Conservation (phyloP, 2,888 invertebrate species). For the Myopa tessellatipennis region DNA sequence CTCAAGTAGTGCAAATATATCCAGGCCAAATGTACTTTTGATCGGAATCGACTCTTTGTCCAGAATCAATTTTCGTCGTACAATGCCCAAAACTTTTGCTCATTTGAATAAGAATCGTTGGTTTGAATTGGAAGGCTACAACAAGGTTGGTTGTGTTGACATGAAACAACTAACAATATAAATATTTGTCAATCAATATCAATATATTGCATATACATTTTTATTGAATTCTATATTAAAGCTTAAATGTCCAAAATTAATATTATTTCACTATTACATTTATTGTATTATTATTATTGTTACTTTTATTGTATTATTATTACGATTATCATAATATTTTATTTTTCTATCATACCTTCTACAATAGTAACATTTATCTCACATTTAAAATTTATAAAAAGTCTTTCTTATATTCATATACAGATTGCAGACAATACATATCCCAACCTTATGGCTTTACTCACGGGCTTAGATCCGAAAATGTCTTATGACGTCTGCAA, state of each 20-base stretch:
- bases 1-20: constrained; percentile 35
- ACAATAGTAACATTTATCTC: not conserved
- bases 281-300: too few species aligned
- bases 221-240: too few species aligned
- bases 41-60: constrained; percentile 89
- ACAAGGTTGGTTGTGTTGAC: constrained; percentile 68
- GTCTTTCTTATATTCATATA: constrained; percentile 13
- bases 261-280: too few species aligned
- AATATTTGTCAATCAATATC: too few species aligned
- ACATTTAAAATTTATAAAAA: not conserved
- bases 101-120: constrained; percentile 76
- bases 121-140: constrained; percentile 79
- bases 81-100: constrained; percentile 77
- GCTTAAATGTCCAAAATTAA: too few species aligned
- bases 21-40: constrained; percentile 75
- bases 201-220: too few species aligned
- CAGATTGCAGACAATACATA: constrained; percentile 88
- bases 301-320: too few species aligned
- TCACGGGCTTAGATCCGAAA: constrained; percentile 74
- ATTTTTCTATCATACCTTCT: not conserved
- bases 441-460: constrained; percentile 86
- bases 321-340: too few species aligned
- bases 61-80: constrained; percentile 78
- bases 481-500: constrained; percentile 69
- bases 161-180: too few species aligned